Evolutionary conservation across 2,113 vertebrate species (phyloP).

Genomic region (Hyperopisus bebe): DNA sequence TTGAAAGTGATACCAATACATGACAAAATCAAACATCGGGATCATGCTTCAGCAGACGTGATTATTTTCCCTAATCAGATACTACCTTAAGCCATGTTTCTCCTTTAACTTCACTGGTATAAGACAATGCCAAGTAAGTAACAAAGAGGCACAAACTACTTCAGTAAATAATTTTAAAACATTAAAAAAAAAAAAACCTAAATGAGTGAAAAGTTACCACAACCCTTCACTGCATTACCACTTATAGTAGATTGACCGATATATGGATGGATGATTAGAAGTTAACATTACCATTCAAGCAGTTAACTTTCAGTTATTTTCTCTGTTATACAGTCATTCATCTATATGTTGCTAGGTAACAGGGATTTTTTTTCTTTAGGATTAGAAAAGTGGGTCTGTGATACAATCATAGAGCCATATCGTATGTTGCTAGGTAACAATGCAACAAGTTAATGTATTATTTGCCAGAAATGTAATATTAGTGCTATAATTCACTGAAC

Average conservation of each 20-base stretch:
- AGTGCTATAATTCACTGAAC: background rate
- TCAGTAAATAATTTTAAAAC: background rate
- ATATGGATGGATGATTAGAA: background rate
- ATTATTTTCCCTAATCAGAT: background rate
- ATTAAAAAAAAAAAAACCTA: background rate
- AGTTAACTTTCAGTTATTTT: conserved; percentile 3
- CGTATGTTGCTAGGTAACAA: conserved; percentile 10
- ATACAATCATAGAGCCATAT: background rate
- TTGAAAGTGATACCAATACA: background rate
- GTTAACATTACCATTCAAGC: background rate
- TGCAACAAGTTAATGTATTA: background rate
- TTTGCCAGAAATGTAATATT: background rate
- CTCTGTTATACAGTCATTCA: background rate
- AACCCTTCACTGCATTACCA: background rate
- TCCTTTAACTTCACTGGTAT: background rate
- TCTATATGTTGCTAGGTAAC: conserved; percentile 7
- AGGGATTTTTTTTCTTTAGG: background rate
- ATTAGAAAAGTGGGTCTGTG: conserved; percentile 4
- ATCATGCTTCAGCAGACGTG: background rate
- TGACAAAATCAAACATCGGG: background rate
- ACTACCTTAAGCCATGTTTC: background rate
- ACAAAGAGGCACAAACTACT: background rate
- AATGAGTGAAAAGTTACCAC: background rate
- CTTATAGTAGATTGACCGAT: background rate
- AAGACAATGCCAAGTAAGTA: background rate